Evolutionary conservation across 53 echinoderm and acorn worm species (phyloP).

Genomic region (Patiria pectinifera): DNA sequence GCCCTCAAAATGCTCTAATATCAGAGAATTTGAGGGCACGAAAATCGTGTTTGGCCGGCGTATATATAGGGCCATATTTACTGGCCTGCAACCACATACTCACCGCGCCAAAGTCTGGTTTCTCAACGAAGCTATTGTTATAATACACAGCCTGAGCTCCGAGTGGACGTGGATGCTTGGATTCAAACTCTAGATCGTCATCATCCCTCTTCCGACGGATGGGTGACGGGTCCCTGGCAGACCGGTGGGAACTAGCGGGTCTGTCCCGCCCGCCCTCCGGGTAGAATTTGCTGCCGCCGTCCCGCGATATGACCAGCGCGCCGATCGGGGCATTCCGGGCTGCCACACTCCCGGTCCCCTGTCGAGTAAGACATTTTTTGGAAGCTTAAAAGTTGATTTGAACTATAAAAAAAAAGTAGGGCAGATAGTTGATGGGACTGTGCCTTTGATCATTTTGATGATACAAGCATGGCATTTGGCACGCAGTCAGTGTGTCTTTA

Average conservation of each 20-base stretch:
- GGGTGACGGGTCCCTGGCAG: background rate
- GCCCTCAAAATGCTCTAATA: too few relatives aligned
- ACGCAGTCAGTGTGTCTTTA: too few relatives aligned
- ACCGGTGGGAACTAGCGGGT: background rate
- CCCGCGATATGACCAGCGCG: background rate
- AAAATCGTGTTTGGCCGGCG: too few relatives aligned
- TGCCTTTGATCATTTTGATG: too few relatives aligned
- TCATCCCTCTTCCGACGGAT: background rate
- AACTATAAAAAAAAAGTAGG: too few relatives aligned
- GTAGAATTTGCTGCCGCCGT: constrained; percentile 35
- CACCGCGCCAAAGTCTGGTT: background rate
- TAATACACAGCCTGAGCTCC: constrained; percentile 22
- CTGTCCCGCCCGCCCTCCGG: constrained; percentile 42
- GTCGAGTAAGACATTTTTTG: background rate
- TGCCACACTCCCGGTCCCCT: background rate
- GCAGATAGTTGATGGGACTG: too few relatives aligned
- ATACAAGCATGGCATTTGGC: too few relatives aligned
- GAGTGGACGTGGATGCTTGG: background rate
- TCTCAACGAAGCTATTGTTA: background rate
- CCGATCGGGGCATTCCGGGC: constrained; percentile 2
- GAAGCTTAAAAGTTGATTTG: too few relatives aligned
- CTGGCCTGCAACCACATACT: background rate
- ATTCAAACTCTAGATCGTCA: background rate
- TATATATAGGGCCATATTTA: too few relatives aligned
- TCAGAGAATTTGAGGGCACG: too few relatives aligned